Conservation (phyloP, 2,888 invertebrate genomes). For the Nemotelus nigrinus region DNA sequence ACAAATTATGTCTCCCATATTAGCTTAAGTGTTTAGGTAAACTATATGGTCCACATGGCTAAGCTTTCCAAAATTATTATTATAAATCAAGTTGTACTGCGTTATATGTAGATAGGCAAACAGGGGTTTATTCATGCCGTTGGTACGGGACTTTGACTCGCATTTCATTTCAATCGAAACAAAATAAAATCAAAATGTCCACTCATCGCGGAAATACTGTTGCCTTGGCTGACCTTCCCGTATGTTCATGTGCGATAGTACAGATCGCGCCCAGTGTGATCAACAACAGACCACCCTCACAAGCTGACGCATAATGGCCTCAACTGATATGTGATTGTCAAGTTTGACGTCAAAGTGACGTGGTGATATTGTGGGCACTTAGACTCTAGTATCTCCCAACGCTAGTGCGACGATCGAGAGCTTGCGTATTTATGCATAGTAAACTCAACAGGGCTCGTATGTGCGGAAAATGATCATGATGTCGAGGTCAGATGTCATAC, state of each 20-base stretch:
- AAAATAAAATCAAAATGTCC: neutral
- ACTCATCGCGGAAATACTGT: conserved; percentile 5
- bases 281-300: conserved; percentile 35
- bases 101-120: too few species aligned
- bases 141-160: neutral
- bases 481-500: neutral
- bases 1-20: neutral
- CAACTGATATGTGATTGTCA: conserved; percentile 41
- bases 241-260: conserved; percentile 3
- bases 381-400: neutral
- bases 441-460: neutral
- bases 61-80: too few species aligned
- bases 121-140: neutral
- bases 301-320: conserved; percentile 24
- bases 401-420: conserved; percentile 2
- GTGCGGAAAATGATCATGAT: neutral
- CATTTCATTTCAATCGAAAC: neutral
- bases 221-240: conserved; percentile 3
- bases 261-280: conserved; percentile 11
- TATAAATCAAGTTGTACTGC: too few species aligned
- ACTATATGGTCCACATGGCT: too few species aligned
- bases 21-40: neutral
- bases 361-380: conserved; percentile 7
- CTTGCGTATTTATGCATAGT: conserved; percentile 1
- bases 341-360: conserved; percentile 41